These are phyloP conservation scores for Scaptomyza graminum DNA, from an alignment of 1,140 invertebrate genomes.

Conservation along the genomic window DNA sequence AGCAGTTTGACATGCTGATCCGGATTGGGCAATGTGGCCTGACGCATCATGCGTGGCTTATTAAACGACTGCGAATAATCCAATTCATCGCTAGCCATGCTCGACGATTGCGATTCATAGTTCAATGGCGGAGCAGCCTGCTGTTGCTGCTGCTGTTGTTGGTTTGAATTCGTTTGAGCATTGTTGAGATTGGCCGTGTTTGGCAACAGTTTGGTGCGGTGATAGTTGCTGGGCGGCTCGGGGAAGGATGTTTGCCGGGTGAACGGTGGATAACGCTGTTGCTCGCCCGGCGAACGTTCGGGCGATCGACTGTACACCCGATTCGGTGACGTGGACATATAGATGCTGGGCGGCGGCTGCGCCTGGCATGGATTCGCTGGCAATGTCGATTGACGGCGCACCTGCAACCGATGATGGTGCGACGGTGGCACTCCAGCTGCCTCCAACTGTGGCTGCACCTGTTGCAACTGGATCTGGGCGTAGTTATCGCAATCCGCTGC, in stretches of 20 bases:
- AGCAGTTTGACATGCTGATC: slow-evolving; percentile 82
- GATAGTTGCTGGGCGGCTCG: slow-evolving; percentile 64
- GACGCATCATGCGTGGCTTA: slow-evolving; percentile 78
- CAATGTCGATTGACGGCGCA: slow-evolving; percentile 82
- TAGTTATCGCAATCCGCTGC: slow-evolving; percentile 74
- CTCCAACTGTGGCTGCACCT: slow-evolving; percentile 62
- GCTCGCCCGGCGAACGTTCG: slow-evolving; percentile 77
- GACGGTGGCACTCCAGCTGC: slow-evolving; percentile 54
- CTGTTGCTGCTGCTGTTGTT: too few species aligned
- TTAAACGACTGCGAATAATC: slow-evolving; percentile 56
- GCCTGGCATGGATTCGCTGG: slow-evolving; percentile 73
- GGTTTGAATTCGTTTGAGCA: not conserved
- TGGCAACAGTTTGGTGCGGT: slow-evolving; percentile 77
- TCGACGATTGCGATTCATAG: slow-evolving; percentile 68
- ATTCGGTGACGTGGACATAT: slow-evolving; percentile 83
- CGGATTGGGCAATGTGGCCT: slow-evolving; percentile 82
- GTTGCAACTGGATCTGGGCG: slow-evolving; percentile 68
- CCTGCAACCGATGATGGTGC: slow-evolving; percentile 72
- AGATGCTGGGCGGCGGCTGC: slow-evolving; percentile 55
- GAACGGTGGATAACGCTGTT: slow-evolving; percentile 82
- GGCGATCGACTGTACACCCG: slow-evolving; percentile 80
- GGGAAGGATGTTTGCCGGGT: slow-evolving; percentile 81
- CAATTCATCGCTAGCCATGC: slow-evolving; percentile 68
- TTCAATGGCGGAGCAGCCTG: slow-evolving; percentile 45
- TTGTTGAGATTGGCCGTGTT: slow-evolving; percentile 49